These are phyloP conservation scores for Poecilia gillii DNA, from an alignment of 2,797 vertebrate genomes.

Conservation along the genomic window DNA sequence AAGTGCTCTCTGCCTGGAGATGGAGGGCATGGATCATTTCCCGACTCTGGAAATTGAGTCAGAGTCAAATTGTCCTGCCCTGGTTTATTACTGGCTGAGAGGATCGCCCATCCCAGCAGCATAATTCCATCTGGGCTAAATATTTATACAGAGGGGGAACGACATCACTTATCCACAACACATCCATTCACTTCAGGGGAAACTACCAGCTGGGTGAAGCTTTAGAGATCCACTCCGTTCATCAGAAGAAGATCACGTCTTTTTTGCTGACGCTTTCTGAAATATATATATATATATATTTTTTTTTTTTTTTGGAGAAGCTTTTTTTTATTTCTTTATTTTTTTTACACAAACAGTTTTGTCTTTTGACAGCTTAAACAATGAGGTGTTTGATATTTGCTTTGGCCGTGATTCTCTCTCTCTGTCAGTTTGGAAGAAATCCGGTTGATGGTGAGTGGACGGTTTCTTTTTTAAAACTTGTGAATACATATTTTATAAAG, in stretches of 20 bases:
- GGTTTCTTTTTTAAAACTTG: constrained; percentile 9
- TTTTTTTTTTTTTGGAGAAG: constrained; percentile 37
- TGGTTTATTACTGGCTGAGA: constrained; percentile 83
- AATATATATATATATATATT: background rate
- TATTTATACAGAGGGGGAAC: constrained; percentile 87
- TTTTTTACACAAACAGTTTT: constrained; percentile 28
- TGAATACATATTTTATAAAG: background rate
- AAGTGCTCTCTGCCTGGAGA: constrained; percentile 68
- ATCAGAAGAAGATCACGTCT: constrained; percentile 45
- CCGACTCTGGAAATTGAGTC: constrained; percentile 80
- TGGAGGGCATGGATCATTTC: constrained; percentile 78
- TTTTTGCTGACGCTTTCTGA: constrained; percentile 7
- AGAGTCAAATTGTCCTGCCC: constrained; percentile 79
- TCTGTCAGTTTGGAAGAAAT: constrained; percentile 76
- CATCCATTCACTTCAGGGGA: constrained; percentile 81
- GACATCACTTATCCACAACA: constrained; percentile 82
- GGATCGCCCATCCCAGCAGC: constrained; percentile 85
- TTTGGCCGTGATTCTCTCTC: constrained; percentile 65
- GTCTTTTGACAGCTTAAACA: constrained; percentile 38
- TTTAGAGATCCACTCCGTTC: constrained; percentile 29
- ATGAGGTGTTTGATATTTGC: constrained; percentile 70
- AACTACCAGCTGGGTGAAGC: constrained; percentile 58
- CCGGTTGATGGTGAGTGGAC: constrained; percentile 77
- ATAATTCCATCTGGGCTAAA: constrained; percentile 84
- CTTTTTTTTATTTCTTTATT: constrained; percentile 22